Evolutionary conservation across 1,140 invertebrate genomes (phyloP), one percentile per base, ranked within the genome.

Genomic region (Orussus abietinus): DNA sequence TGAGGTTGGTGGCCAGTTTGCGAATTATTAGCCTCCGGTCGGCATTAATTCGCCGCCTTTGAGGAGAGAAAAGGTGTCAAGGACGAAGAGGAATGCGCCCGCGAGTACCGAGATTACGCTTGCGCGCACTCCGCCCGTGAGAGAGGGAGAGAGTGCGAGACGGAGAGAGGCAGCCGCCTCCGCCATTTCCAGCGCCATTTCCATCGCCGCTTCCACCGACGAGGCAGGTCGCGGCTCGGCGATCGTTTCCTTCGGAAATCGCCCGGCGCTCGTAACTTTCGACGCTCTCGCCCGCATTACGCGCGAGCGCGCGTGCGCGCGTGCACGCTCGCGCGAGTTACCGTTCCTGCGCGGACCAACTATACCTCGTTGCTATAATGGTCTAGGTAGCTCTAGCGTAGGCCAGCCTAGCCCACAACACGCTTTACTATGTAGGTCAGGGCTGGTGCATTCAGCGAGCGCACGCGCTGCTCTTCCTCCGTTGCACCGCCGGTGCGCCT

Each of bases 351-450:
- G 45, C 35, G 28, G 5, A 19, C 15, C 10, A 31, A 41, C 43
- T 42, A 47, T 46, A 60, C 56, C 60, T 62, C 51, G 62, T 55
- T 54, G 55, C 63, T 67, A 69, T 70, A 70, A 70, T 68, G 56
- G 64, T 55, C 63, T 62, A 66, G 55, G 62, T 59, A 57, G 57
- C 49, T 58, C 52, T 54, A 60, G 53, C 57, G 59, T 68, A 66
- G 55, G 61, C 59, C 55, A 53, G 66, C 57, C 64, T 66, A 68
- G 69, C 60, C 64, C 61, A 69, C 67, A 67, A 69, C 64, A 56
- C 64, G 62, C 48, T 67, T 65, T 68, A 69, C 66, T 70, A 73
- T 72, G 67, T 73, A 69, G 70, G 70, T 73, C 70, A 73, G 66
- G 70, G 67, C 69, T 73, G 66, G 49, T 63, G 70, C 70, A 72